These are phyloP conservation scores for Ailuropoda melanoleuca DNA, from an alignment of 2,113 vertebrate genomes.

Conservation along the genomic window DNA sequence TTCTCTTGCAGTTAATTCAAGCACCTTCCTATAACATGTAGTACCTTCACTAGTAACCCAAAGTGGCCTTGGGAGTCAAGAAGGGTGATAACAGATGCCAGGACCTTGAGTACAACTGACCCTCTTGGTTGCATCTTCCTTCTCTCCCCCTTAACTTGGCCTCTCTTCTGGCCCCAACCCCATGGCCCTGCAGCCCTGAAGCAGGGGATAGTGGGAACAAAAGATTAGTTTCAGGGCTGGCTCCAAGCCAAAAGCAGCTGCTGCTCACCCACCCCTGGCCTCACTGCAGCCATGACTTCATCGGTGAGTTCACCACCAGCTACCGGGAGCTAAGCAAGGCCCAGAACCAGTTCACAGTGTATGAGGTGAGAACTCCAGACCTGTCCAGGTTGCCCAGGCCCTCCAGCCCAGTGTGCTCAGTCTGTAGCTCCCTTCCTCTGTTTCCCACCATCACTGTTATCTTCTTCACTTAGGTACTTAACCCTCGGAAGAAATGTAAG, in stretches of 20 bases:
- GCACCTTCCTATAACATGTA: neutral
- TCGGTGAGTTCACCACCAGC: conserved; percentile 98
- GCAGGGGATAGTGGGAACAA: neutral
- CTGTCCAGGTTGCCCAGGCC: neutral
- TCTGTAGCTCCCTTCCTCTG: neutral
- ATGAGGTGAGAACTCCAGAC: conserved; percentile 85
- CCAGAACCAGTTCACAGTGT: conserved; percentile 97
- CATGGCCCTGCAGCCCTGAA: neutral
- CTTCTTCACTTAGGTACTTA: conserved; percentile 89
- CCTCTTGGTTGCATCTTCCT: neutral
- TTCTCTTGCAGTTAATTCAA: neutral
- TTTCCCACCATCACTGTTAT: neutral
- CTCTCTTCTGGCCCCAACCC: neutral
- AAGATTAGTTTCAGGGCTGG: neutral
- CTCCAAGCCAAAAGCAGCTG: neutral
- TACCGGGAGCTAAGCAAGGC: conserved; percentile 97
- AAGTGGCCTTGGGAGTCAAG: neutral
- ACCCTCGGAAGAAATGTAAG: conserved; percentile 98
- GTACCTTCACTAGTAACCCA: neutral
- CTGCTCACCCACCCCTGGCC: neutral
- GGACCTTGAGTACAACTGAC: neutral
- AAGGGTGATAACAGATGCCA: neutral
- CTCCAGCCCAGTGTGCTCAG: neutral
- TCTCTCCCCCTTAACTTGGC: neutral
- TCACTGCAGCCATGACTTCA: conserved; percentile 94